Base-by-base conservation (phyloP, 1,140 invertebrate species). In the Drosophila aff. region DNA sequence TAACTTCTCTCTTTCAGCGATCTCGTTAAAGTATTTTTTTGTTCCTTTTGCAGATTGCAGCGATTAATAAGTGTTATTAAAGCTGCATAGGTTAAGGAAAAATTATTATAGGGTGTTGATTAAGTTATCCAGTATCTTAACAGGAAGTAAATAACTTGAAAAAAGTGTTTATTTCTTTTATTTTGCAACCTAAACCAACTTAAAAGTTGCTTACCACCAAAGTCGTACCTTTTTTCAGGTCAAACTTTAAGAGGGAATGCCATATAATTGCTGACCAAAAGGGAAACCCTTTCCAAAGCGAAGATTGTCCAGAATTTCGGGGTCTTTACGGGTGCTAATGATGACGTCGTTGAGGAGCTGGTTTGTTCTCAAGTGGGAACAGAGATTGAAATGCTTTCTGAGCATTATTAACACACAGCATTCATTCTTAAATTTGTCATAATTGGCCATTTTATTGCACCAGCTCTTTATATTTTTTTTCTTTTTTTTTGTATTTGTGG, bases 401-500 rank as follows among this genome's bases (percentile, higher is more conserved):
- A 23, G 81, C 77, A 85, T 78, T 69, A 64, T 71, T 52, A 80
- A 53, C 74, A 43, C 65, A 75, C 52, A 78, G 61, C 61, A 50
- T 76, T 81, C 59, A 78, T 84, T 79, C 83, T 60, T 73, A 89
- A 89, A 90, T 90, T 89, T 90, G 81, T 82, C 81, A 90, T 89
- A 89, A 89, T 89, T 90, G 85, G 78, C 63, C 85, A 84, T 79
- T 86, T 85, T 68, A 86, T 82, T 65, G 62, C 82, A 46, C 47
- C 36, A 76, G 59, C 46, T 57, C 58, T 33, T 72, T 38, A 13
- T 52, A 52, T 44, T 40, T 40, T 13, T 47, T 36, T 23, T 21
- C 4, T 44, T 21, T 4, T 3, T 23, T 46, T 23, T 44, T 47
- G 26, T 62, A 23, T 26, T 77, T 67, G 26, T 60, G 46, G 47